phyloP scores from a whole-genome alignment of 2,888 invertebrate species.

The Lutraria lutraria region DNA sequence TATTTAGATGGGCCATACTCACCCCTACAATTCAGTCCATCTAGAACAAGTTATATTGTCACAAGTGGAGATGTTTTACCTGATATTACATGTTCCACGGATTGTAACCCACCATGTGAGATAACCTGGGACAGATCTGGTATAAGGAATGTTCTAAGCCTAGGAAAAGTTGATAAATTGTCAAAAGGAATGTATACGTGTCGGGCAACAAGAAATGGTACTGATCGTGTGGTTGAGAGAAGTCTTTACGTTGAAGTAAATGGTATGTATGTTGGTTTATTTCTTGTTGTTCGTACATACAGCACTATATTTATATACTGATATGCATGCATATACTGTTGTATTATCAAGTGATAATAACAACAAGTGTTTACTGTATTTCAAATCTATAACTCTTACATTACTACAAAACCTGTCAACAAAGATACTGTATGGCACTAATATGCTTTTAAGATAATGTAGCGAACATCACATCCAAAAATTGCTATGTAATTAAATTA shows the following conservation, averaged over 20 bases:
- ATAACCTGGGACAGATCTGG: background rate
- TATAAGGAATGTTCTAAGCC: background rate
- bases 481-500: too few species aligned
- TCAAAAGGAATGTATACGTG: background rate
- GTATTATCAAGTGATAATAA: too few species aligned
- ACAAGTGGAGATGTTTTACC: slow-evolving; percentile 1
- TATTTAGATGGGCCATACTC: background rate
- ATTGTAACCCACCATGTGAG: too few species aligned
- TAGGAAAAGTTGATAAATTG: background rate
- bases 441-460: too few species aligned
- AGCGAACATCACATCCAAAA: too few species aligned
- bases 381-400: too few species aligned
- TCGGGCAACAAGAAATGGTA: background rate
- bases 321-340: background rate
- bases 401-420: too few species aligned
- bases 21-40: background rate
- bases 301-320: background rate
- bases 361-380: too few species aligned
- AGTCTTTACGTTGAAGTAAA: background rate
- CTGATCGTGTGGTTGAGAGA: background rate
- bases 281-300: background rate
- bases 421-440: too few species aligned
- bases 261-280: background rate
- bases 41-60: background rate
- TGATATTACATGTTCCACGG: background rate